Evolutionary conservation across 2,113 vertebrate species (phyloP).

Genomic region (Jacana jacana): DNA sequence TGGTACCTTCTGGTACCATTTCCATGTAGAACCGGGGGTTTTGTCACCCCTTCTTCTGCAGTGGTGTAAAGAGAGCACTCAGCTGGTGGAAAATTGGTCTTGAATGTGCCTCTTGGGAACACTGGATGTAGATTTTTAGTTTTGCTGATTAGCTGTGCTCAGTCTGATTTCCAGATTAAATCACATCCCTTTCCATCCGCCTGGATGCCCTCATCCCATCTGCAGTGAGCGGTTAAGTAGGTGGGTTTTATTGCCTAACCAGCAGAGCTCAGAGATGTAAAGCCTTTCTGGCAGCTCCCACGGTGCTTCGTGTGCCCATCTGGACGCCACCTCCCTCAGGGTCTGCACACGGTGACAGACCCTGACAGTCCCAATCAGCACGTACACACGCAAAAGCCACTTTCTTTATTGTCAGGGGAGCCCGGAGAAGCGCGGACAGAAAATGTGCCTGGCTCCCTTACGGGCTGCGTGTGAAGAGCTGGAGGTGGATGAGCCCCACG

Average conservation of each 20-base stretch:
- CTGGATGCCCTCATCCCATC: neutral
- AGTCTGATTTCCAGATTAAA: neutral
- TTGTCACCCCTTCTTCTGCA: neutral
- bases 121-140: neutral
- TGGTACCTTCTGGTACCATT: neutral
- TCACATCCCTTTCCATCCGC: neutral
- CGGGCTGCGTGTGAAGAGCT: neutral
- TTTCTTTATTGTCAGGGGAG: neutral
- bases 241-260: neutral
- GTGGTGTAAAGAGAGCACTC: neutral
- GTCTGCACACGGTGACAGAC: accelerated
- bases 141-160: neutral
- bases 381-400: neutral
- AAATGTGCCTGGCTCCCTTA: accelerated
- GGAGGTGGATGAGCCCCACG: neutral
- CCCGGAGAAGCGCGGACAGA: neutral
- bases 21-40: neutral
- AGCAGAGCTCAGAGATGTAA: neutral
- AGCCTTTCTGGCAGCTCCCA: neutral
- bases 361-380: neutral
- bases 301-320: neutral
- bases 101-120: neutral
- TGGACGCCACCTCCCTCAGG: accelerated
- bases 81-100: neutral
- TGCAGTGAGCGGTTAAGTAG: neutral